Evolutionary conservation across 2,888 invertebrate genomes (phyloP).

Genomic region (Eutolmus rufibarbis): DNA sequence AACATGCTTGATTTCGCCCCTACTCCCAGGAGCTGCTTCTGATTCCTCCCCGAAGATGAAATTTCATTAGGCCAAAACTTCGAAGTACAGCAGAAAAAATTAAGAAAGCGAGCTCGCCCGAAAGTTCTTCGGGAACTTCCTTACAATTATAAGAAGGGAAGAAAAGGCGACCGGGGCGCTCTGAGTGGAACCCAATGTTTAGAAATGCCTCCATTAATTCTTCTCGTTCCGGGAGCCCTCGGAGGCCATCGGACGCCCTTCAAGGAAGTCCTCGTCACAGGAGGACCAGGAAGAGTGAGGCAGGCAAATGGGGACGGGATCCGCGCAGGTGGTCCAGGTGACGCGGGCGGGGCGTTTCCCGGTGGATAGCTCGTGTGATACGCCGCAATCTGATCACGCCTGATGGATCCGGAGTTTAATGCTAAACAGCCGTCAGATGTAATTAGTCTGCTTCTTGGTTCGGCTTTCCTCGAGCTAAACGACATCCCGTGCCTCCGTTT

Average conservation of each 20-base stretch:
- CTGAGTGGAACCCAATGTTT: not conserved
- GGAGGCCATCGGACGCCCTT: not conserved
- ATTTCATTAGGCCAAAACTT: not conserved
- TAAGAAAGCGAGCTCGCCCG: not conserved
- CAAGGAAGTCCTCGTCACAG: not conserved
- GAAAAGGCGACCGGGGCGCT: not conserved
- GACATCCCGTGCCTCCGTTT: not conserved
- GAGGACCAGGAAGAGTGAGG: not conserved
- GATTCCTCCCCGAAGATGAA: not conserved
- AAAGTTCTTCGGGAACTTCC: not conserved
- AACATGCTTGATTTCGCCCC: not conserved
- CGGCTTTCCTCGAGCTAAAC: not conserved
- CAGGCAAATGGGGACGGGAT: not conserved
- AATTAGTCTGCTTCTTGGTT: not conserved
- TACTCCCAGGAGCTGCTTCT: not conserved
- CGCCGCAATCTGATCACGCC: not conserved
- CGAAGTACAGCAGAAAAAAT: not conserved
- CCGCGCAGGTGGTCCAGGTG: not conserved
- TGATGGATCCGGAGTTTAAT: not conserved
- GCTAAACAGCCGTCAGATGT: not conserved
- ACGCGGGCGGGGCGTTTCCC: not conserved
- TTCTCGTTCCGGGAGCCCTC: not conserved
- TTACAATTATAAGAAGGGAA: not conserved
- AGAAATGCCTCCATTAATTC: not conserved
- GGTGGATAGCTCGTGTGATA: not conserved